Percentiles rank a stretch among this genome's conserved stretches.
Evolutionary conservation across 2,888 invertebrate species (phyloP).

Genomic region (Chrysomela aeneicollis): DNA sequence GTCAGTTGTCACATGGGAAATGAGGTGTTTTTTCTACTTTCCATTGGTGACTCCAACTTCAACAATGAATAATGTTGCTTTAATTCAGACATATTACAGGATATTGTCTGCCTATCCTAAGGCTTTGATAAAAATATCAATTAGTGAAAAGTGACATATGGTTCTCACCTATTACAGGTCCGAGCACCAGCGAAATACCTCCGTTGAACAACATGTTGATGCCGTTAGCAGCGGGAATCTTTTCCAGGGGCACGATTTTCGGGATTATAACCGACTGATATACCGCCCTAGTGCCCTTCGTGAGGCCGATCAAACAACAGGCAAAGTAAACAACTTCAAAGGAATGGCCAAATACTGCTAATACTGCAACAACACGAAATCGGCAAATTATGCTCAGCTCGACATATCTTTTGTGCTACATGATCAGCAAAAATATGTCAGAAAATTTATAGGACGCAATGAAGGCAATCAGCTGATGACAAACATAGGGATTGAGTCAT

Average conservation of each 20-base stretch:
- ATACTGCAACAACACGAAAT: constrained; percentile 44
- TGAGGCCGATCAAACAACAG: constrained; percentile 53
- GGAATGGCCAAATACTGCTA: constrained; percentile 47
- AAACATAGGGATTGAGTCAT: too few relatives aligned
- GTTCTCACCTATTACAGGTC: constrained; percentile 57
- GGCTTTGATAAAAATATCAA: too few relatives aligned
- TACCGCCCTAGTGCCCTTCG: constrained; percentile 59
- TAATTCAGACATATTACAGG: too few relatives aligned
- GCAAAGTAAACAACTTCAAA: constrained; percentile 44
- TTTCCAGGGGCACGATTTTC: constrained; percentile 55
- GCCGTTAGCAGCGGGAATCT: constrained; percentile 58
- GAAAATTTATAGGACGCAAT: too few relatives aligned
- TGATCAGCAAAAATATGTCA: too few relatives aligned
- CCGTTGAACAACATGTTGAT: constrained; percentile 58
- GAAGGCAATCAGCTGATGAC: too few relatives aligned
- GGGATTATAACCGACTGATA: constrained; percentile 60
- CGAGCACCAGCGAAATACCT: constrained; percentile 54
- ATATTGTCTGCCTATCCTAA: too few relatives aligned
- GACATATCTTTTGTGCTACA: not conserved
- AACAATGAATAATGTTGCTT: too few relatives aligned
- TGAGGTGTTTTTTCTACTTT: too few relatives aligned
- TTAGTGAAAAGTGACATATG: too few relatives aligned
- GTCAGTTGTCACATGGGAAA: too few relatives aligned
- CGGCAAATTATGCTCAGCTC: not conserved
- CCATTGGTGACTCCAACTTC: too few relatives aligned